These are phyloP conservation scores for Perodicticus potto DNA, from an alignment of 2,797 vertebrate species.

Conservation along the genomic window DNA sequence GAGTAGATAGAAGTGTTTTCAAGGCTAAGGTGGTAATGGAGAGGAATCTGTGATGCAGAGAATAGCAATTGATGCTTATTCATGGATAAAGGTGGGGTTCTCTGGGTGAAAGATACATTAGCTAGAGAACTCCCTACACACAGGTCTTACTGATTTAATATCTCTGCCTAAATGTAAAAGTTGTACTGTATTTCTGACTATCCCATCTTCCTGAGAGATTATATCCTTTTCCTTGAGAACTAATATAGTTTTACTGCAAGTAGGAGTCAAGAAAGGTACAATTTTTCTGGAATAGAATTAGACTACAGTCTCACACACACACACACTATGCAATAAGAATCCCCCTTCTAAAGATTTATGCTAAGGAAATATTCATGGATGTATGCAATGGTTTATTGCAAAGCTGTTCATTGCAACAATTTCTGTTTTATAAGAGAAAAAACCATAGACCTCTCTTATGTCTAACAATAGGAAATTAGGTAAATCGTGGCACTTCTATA, in stretches of 20 bases:
- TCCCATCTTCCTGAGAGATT: not conserved
- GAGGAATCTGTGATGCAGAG: slow-evolving; percentile 62
- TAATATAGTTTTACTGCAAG: slow-evolving; percentile 25
- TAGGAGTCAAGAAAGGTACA: not conserved
- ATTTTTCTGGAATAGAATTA: slow-evolving; percentile 46
- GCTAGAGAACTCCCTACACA: slow-evolving; percentile 11
- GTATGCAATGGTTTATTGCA: slow-evolving; percentile 13
- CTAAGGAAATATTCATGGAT: slow-evolving; percentile 8
- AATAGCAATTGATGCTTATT: slow-evolving; percentile 61
- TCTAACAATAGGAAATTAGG: slow-evolving; percentile 9
- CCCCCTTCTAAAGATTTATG: not conserved
- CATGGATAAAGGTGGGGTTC: slow-evolving; percentile 52
- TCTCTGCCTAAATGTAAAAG: slow-evolving; percentile 32
- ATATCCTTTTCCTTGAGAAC: slow-evolving; percentile 48
- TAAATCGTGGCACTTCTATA: slow-evolving; percentile 34
- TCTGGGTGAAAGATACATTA: slow-evolving; percentile 9
- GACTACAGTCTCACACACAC: not conserved
- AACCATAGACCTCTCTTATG: not conserved
- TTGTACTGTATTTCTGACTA: not conserved
- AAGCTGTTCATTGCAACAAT: not conserved
- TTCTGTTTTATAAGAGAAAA: slow-evolving; percentile 46
- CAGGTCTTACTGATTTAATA: slow-evolving; percentile 63
- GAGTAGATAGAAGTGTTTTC: slow-evolving; percentile 56
- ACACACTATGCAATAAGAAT: not conserved
- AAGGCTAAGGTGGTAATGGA: slow-evolving; percentile 59